Conservation (phyloP, 2,797 vertebrate genomes). For the Euphonia xanthogaster region DNA sequence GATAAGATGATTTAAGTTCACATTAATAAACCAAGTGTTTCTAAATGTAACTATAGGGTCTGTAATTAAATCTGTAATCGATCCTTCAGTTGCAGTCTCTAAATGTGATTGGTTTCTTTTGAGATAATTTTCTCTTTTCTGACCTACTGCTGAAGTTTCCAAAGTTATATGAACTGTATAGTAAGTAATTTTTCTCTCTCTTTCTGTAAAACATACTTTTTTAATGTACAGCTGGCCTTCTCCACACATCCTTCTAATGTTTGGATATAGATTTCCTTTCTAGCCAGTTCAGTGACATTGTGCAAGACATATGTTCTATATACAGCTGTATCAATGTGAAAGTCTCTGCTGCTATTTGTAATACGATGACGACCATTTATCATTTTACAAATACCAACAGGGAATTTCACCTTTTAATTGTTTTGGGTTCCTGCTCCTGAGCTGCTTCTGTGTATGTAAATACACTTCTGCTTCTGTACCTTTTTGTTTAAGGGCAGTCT, state of each 20-base stretch:
- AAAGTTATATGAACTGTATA: slow-evolving; percentile 9
- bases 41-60: not conserved
- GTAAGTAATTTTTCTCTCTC: not conserved
- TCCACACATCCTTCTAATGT: not conserved
- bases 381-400: not conserved
- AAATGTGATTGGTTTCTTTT: not conserved
- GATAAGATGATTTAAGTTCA: not conserved
- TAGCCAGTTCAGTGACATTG: not conserved
- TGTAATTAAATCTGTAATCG: not conserved
- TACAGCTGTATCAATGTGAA: not conserved
- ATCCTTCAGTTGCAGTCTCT: not conserved
- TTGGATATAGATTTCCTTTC: not conserved
- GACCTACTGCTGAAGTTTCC: not conserved
- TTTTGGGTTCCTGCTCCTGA: not conserved
- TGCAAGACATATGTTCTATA: not conserved
- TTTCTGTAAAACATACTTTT: not conserved
- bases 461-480: not conserved
- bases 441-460: not conserved
- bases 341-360: not conserved
- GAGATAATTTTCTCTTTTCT: not conserved
- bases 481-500: not conserved
- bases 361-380: not conserved
- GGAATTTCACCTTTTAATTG: not conserved
- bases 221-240: not conserved
- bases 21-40: not conserved